phyloP scores from a whole-genome alignment of 2,113 vertebrate species.

The Euleptes europaea region DNA sequence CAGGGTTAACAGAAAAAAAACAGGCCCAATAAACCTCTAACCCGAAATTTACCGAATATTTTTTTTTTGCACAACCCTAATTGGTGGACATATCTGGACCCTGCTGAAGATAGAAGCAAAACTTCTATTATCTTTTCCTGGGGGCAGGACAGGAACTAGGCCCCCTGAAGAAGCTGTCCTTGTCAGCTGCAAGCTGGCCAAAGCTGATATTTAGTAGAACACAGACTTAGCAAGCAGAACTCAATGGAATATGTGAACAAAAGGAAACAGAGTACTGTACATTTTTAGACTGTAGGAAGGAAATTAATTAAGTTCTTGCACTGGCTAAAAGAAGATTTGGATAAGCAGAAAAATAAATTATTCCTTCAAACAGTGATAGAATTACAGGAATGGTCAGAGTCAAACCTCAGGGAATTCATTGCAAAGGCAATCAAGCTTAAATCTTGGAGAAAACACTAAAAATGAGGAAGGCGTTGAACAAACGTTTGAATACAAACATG shows the following conservation, averaged over 20 bases:
- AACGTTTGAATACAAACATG: neutral
- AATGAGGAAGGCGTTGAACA: slow-evolving; percentile 26
- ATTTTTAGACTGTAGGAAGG: slow-evolving; percentile 36
- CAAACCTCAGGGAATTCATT: slow-evolving; percentile 27
- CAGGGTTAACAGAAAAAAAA: too few relatives aligned
- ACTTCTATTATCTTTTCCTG: neutral
- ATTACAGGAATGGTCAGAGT: slow-evolving; percentile 33
- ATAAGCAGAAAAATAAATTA: slow-evolving; percentile 62
- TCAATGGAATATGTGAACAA: slow-evolving; percentile 33
- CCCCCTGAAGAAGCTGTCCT: slow-evolving; percentile 1
- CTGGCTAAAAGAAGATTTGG: slow-evolving; percentile 44
- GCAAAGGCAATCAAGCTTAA: slow-evolving; percentile 16
- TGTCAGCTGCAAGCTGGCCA: slow-evolving; percentile 23
- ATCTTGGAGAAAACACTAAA: slow-evolving; percentile 18
- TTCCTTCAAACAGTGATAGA: slow-evolving; percentile 44
- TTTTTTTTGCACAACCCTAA: too few relatives aligned
- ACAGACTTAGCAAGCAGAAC: slow-evolving; percentile 33
- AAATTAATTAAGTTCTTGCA: slow-evolving; percentile 51
- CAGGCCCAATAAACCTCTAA: too few relatives aligned
- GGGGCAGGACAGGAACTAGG: neutral
- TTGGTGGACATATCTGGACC: neutral
- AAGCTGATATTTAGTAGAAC: slow-evolving; percentile 17
- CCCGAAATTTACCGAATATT: too few relatives aligned
- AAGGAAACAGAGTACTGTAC: slow-evolving; percentile 20
- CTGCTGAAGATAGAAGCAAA: neutral